A percentile compares a stretch with the other conserved stretches of the same genome.
phyloP scores from a whole-genome alignment of 2,797 vertebrate species.

The Erethizon dorsatum region DNA sequence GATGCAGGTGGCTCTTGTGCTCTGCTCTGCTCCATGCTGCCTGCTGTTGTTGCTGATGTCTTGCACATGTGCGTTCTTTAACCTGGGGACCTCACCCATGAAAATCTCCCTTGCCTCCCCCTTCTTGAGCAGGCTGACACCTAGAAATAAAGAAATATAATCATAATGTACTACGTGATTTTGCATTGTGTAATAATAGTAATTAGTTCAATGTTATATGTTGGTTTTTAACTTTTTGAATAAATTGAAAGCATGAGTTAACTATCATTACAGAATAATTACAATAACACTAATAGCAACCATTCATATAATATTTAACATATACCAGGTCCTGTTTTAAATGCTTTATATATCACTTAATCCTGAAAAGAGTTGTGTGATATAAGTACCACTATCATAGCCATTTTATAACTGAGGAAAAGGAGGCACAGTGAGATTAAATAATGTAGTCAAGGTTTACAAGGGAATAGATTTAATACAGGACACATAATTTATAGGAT shows the following conservation, averaged over 20 bases:
- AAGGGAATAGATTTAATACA: no score
- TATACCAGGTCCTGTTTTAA: neutral
- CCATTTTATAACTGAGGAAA: conserved; percentile 23
- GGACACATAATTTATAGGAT: no score
- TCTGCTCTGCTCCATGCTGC: no score
- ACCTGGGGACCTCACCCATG: no score
- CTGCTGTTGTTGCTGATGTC: no score
- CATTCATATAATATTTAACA: neutral
- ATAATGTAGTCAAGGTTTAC: no score
- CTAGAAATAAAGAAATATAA: neutral
- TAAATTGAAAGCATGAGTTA: neutral
- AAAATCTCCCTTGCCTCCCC: no score
- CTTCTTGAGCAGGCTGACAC: no score
- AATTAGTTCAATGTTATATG: neutral
- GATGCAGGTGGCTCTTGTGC: no score
- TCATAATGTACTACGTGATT: neutral
- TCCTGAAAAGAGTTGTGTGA: neutral
- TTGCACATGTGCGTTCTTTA: no score
- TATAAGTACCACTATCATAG: neutral
- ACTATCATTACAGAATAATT: conserved; percentile 54
- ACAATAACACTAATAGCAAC: neutral
- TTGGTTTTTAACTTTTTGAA: conserved; percentile 48
- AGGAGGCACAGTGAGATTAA: neutral
- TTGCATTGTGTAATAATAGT: neutral
- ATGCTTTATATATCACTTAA: neutral